Conservation (phyloP, 2,888 invertebrate genomes). For the Conistra vaccinii region DNA sequence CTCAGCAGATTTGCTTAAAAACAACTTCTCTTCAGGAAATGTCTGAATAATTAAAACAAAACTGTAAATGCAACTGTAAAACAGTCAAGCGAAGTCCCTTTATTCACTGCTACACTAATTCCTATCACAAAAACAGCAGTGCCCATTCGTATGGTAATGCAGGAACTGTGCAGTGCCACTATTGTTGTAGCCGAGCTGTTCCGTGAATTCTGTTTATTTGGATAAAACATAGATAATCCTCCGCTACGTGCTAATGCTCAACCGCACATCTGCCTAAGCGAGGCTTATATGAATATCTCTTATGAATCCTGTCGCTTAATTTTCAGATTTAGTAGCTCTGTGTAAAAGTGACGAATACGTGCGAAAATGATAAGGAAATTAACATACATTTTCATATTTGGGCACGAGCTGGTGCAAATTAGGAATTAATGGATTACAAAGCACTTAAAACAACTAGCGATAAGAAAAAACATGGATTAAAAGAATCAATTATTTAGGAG, state of each 20-base stretch:
- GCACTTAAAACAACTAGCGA: conserved; percentile 22
- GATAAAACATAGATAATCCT: conserved; percentile 60
- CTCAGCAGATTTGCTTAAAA: conserved; percentile 10
- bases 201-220: conserved; percentile 60
- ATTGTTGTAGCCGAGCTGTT: conserved; percentile 60
- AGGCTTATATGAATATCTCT: conserved; percentile 51
- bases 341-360: conserved; percentile 43
- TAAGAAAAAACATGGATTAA: conserved; percentile 8
- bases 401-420: conserved; percentile 31
- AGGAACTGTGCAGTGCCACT: conserved; percentile 59
- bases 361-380: conserved; percentile 47
- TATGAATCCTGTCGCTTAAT: conserved; percentile 53
- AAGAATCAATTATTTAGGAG: not conserved
- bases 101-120: conserved; percentile 58
- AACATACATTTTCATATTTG: conserved; percentile 55
- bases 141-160: conserved; percentile 67
- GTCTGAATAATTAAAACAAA: conserved; percentile 43
- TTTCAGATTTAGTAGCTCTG: conserved; percentile 40
- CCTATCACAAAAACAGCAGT: conserved; percentile 65
- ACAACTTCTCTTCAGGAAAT: conserved; percentile 14
- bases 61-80: conserved; percentile 34
- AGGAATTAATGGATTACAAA: conserved; percentile 24
- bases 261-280: conserved; percentile 56
- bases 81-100: conserved; percentile 46
- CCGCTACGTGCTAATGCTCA: conserved; percentile 55